Evolutionary conservation across 2,797 vertebrate species (phyloP), one percentile per base, ranked within the genome.

Genomic region (Salmo trutta): DNA sequence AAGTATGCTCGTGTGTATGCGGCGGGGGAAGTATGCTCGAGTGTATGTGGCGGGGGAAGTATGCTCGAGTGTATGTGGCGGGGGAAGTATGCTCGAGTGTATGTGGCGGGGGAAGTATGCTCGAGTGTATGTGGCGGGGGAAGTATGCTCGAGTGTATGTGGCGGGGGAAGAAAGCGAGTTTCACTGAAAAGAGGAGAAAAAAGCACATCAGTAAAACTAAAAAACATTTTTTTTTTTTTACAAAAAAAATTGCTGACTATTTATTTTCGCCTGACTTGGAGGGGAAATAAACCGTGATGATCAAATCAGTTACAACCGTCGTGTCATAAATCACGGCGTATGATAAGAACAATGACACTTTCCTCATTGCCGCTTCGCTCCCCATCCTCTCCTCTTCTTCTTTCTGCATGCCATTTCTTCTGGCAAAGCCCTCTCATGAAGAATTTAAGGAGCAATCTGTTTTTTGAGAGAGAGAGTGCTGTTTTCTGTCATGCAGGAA

Each of bases 301-400:
- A 94, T 95, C 91, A 93, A 93, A 94, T 93, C 93, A 90, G 90
- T 91, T 88, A 89, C 89, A 89, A 87, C 83, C 84, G 77, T 83
- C 71, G 84, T 88, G 89, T 89, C 92, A 93, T 93, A 93, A 94
- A 94, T 94, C 93, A 91, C 83, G 59, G 82, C 82, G 78, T 89
- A 91, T 89, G 84, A 91, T 88, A 77, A 75, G 82, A 85, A 82
- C 88, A 84, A 91, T 91, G 88, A 88, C 90, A 89, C 90, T 76
- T 91, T 87, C 84, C 86, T 92, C 90, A 86, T 89, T 84, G 87
- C 78, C 8, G 59, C n/a, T 24, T 24, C 59, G 62, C 81, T 68
- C 16, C 15, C 78, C 76, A 15, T 82, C 79, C 53, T 64, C 21
- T 74, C 19, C 66, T 33, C 76, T 83, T 80, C 81, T 82, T 74